These are phyloP conservation scores for Nemoura dubitans DNA, from an alignment of 2,888 invertebrate species.

Conservation along the genomic window DNA sequence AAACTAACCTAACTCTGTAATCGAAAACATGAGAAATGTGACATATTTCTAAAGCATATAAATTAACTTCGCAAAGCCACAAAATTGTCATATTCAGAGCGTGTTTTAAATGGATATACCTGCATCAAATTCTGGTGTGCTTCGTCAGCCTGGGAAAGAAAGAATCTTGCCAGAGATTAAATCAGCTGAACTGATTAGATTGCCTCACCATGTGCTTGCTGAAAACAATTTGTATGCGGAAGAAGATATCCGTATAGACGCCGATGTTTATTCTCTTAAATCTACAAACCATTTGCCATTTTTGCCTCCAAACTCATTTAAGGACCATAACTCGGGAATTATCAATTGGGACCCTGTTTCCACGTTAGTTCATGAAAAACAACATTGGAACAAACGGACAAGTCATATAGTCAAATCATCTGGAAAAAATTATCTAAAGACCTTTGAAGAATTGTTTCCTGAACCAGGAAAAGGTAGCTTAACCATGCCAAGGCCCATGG, in stretches of 20 bases:
- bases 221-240: constrained; percentile 14
- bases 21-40: not conserved
- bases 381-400: not conserved
- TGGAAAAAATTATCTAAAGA: not conserved
- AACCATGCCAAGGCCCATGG: not conserved
- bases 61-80: not conserved
- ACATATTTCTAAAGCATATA: not conserved
- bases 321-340: not conserved
- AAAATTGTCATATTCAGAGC: not conserved
- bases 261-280: not conserved
- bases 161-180: not conserved
- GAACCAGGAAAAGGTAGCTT: not conserved
- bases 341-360: not conserved
- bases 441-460: not conserved
- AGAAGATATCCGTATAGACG: not conserved
- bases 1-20: not conserved
- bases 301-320: not conserved
- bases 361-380: constrained; percentile 13
- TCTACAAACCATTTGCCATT: constrained; percentile 14
- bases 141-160: constrained; percentile 7
- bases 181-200: not conserved
- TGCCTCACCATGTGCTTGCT: not conserved
- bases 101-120: not conserved
- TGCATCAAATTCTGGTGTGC: not conserved
- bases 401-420: not conserved